Evolutionary conservation across 2,888 invertebrate genomes (phyloP).

Genomic region (Athalia rosae): DNA sequence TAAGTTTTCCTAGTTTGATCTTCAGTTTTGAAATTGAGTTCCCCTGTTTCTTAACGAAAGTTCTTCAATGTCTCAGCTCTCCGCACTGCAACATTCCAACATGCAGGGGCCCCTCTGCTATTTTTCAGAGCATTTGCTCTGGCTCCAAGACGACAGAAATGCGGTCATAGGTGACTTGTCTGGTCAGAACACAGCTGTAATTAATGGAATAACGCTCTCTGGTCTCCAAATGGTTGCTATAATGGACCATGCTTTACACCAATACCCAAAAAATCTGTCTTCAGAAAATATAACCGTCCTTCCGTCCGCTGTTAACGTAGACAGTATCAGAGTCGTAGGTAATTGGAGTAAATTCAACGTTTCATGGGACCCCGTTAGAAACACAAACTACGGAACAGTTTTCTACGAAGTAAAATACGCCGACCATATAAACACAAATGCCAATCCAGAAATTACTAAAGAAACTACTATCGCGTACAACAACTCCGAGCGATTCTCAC

Average conservation of each 20-base stretch:
- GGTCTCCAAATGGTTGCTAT: constrained; percentile 83
- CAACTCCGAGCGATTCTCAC: constrained; percentile 76
- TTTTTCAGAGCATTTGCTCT: constrained; percentile 87
- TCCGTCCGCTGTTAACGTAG: constrained; percentile 82
- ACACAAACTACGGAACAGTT: constrained; percentile 87
- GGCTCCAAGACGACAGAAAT: constrained; percentile 85
- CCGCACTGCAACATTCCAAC: constrained; percentile 75
- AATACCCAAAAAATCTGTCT: constrained; percentile 77
- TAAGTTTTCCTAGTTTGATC: constrained; percentile 43
- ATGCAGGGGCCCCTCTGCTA: constrained; percentile 86
- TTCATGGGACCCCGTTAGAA: constrained; percentile 85
- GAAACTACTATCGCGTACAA: constrained; percentile 66
- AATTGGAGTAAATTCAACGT: constrained; percentile 88
- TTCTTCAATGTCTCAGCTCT: constrained; percentile 61
- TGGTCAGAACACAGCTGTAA: constrained; percentile 83
- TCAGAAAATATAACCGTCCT: constrained; percentile 78
- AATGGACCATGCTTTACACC: constrained; percentile 81
- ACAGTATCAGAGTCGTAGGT: constrained; percentile 83
- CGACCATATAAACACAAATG: constrained; percentile 78
- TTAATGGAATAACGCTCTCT: constrained; percentile 80
- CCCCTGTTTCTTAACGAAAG: not conserved
- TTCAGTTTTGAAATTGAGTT: constrained; percentile 7
- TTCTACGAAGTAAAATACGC: constrained; percentile 88
- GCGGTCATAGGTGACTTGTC: constrained; percentile 85
- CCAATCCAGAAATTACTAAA: constrained; percentile 70